Conservation (phyloP, 23 tunicate genomes). For the Ascidia mentula region DNA sequence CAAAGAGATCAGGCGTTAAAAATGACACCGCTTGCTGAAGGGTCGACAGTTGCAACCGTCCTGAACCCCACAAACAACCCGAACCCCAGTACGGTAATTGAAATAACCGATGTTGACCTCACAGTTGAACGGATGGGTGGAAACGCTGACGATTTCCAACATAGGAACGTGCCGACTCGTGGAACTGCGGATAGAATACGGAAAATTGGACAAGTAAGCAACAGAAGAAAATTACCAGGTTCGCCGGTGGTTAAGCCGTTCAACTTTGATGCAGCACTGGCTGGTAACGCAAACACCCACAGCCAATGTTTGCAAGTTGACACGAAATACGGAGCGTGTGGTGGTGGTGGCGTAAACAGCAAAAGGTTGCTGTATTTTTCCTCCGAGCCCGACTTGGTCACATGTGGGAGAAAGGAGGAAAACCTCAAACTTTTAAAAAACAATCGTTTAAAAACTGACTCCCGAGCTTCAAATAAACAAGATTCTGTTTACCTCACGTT, state of each 20-base stretch:
- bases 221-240: not conserved
- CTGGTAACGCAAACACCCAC: not conserved
- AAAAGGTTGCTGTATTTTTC: not conserved
- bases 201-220: not conserved
- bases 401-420: not conserved
- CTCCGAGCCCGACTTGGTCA: not conserved
- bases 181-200: not conserved
- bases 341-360: no score
- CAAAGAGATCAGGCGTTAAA: not conserved
- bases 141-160: not conserved
- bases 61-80: not conserved
- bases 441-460: no score
- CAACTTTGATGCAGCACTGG: not conserved
- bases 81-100: not conserved
- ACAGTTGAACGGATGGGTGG: not conserved
- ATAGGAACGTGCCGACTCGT: not conserved
- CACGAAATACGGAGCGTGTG: no score
- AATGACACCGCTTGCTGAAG: not conserved
- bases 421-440: not conserved
- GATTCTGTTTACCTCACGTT: no score
- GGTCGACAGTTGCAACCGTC: not conserved
- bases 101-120: not conserved
- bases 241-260: not conserved
- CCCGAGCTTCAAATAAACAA: no score
- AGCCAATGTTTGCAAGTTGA: no score